A percentile compares a stretch with the other conserved stretches of the same genome.
Conservation (phyloP, 1,140 invertebrate genomes). For the Leptinotarsa undecemlineata region DNA sequence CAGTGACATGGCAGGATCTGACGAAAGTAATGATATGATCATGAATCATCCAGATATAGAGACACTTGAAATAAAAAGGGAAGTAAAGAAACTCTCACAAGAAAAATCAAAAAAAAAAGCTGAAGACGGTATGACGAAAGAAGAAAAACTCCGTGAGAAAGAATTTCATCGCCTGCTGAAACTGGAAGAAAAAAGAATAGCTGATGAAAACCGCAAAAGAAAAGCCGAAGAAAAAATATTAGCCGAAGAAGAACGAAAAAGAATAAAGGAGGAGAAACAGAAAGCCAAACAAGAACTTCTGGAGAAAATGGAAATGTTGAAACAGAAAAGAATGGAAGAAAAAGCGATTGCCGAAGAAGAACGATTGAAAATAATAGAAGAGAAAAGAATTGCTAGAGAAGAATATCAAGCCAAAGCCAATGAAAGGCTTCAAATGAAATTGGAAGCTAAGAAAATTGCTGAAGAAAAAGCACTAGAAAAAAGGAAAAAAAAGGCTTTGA, state of each 20-base stretch:
- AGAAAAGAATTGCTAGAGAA: not conserved
- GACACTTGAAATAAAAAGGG: not conserved
- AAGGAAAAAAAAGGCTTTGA: conserved; percentile 21
- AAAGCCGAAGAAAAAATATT: not conserved
- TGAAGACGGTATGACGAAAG: not conserved
- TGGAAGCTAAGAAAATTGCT: conserved; percentile 13
- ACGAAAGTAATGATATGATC: conserved; percentile 15
- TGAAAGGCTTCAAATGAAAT: not conserved
- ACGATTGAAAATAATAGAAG: not conserved
- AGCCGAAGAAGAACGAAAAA: not conserved
- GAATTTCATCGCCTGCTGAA: not conserved
- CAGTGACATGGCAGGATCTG: conserved; percentile 5
- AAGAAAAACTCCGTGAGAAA: conserved; percentile 2
- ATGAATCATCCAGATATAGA: conserved; percentile 22
- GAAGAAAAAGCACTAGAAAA: conserved; percentile 13
- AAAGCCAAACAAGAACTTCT: not conserved
- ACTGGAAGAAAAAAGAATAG: conserved; percentile 1
- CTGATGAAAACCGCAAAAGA: not conserved
- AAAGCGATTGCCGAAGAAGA: not conserved
- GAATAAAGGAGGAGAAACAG: not conserved
- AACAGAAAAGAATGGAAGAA: not conserved
- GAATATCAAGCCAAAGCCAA: not conserved
- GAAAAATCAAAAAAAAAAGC: not conserved
- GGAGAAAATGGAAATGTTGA: not conserved
- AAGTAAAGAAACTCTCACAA: conserved; percentile 7